These are phyloP conservation scores for Penaeus japonicus DNA, from an alignment of 1,140 invertebrate species.

Conservation along the genomic window DNA sequence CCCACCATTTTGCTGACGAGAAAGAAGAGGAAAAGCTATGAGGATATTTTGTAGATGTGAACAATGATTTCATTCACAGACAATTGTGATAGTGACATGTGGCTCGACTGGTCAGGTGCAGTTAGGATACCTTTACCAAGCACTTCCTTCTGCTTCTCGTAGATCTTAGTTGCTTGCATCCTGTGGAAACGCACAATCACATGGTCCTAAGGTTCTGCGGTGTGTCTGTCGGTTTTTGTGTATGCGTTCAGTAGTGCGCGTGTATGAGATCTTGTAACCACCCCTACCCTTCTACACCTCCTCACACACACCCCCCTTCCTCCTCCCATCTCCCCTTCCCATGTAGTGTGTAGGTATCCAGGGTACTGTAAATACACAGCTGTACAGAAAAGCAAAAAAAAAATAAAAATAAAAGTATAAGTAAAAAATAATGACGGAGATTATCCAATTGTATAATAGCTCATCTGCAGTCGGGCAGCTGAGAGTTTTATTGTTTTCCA, in stretches of 20 bases:
- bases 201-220: background rate
- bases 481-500: background rate
- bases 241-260: background rate
- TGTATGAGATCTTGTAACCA: background rate
- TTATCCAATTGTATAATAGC: background rate
- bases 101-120: background rate
- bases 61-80: no score
- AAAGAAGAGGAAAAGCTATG: no score
- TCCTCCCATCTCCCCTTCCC: background rate
- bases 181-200: conserved; percentile 17
- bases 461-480: background rate
- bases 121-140: background rate
- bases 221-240: background rate
- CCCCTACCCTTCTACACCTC: no score
- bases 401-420: no score
- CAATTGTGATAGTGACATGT: no score
- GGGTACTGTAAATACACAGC: background rate
- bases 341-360: background rate
- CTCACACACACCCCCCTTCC: no score
- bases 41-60: no score
- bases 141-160: background rate
- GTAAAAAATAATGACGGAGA: background rate
- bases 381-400: conserved; percentile 14
- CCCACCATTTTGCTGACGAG: background rate
- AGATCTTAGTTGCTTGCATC: conserved; percentile 34